Evolutionary conservation across 2,797 vertebrate genomes (phyloP).

Genomic region (Enteromius unitaeniatus): DNA sequence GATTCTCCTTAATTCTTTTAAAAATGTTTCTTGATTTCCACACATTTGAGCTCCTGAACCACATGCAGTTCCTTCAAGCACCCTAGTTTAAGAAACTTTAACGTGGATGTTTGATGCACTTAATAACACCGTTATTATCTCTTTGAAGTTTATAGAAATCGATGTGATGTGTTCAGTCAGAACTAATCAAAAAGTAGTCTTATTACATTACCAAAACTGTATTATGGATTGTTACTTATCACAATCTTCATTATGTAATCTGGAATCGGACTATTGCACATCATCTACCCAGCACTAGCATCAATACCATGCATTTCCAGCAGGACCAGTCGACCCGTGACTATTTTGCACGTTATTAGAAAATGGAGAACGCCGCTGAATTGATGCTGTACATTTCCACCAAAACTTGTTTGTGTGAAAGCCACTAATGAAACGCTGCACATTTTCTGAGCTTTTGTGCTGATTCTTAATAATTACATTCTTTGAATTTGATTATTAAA

Average conservation of each 20-base stretch:
- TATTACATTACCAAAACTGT: background rate
- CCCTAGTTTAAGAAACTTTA: too few relatives aligned
- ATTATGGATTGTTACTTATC: background rate
- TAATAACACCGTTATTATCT: background rate
- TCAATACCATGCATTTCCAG: background rate
- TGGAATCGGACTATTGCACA: background rate
- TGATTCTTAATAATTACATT: conserved; percentile 25
- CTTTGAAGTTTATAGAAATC: background rate
- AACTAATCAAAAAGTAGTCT: too few relatives aligned
- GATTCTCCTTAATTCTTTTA: too few relatives aligned
- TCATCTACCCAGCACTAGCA: background rate
- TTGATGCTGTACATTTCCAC: background rate
- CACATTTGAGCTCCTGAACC: background rate
- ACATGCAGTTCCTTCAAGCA: too few relatives aligned
- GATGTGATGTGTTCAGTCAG: background rate
- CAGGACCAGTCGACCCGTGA: background rate
- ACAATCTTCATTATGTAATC: background rate
- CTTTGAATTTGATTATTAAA: conserved; percentile 34
- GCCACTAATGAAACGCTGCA: background rate
- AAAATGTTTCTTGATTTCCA: background rate
- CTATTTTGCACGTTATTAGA: background rate
- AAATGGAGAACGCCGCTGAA: background rate
- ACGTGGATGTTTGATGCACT: background rate
- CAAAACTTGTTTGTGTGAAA: conserved; percentile 6
- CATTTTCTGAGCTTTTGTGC: conserved; percentile 10